Base-by-base conservation (phyloP, 2,888 invertebrate species). In the Ochropleura plecta region DNA sequence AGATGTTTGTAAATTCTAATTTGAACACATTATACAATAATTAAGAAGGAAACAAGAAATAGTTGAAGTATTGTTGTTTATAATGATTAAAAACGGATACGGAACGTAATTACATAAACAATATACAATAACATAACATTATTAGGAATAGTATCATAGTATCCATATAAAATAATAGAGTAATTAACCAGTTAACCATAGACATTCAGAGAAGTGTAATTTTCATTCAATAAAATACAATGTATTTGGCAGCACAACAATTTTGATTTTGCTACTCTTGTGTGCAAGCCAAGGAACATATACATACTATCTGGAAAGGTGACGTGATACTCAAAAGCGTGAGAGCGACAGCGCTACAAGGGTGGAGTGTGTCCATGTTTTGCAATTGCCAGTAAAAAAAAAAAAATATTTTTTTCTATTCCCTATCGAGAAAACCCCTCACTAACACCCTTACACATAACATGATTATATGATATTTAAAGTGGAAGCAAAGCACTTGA, bases 11-110 rank as follows among this genome's bases (percentile, higher is more conserved):
- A 81, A 84, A 79, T 86, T 65, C 82, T 86, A 85, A 78, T 87
- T 87, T 87, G 87, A 87, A 87, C 87, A 87, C 87, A 82, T 84
- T 78, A 86, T 74, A 84, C 59, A 79, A 82, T 82, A 71, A 86
- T 71, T 20, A 79, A 55, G 57, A 75, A 76, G 40, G 30, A 77
- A 78, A 62, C n/a, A 76, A 80, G 57, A 76, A 76, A 42, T 73
- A 78, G 79, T 86, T 84, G 84, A 88, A 87, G 83, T 82, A 53
- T 73, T 79, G 55, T 84, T 77, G 66, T 68, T 68, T 79, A 78
- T 67, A 70, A 62, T 84, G 53, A 68, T 30, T 30, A 30, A 30
- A 30, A 30, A 30, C 30, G 30, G 30, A 79, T 70, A 70, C 48
- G 46, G n/a, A 73, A 62, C 16, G 12, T 67, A 49, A 55, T 53